phyloP scores from a whole-genome alignment of 2,888 invertebrate species.

The Pheosia gnoma region DNA sequence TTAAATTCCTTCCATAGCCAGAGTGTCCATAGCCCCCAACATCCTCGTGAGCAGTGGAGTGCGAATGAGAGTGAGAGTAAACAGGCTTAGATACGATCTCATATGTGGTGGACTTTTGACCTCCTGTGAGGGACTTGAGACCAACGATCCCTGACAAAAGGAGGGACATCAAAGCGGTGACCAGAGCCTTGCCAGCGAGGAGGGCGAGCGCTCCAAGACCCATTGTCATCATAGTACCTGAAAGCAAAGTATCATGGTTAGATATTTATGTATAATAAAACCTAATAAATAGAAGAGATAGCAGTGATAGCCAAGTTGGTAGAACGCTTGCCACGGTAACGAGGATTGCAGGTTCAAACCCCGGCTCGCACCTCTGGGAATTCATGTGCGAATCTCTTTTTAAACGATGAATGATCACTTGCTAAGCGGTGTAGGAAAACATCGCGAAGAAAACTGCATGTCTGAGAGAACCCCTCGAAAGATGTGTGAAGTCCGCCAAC shows the following conservation, averaged over 20 bases:
- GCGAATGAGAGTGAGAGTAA: constrained; percentile 86
- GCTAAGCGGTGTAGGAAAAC: too few relatives aligned
- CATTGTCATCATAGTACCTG: constrained; percentile 89
- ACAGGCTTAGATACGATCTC: constrained; percentile 93
- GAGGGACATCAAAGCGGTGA: constrained; percentile 92
- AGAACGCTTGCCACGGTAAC: too few relatives aligned
- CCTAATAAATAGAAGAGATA: too few relatives aligned
- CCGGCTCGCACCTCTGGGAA: too few relatives aligned
- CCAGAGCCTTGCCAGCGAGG: constrained; percentile 92
- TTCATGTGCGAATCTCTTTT: too few relatives aligned
- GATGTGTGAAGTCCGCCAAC: too few relatives aligned
- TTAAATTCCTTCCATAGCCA: constrained; percentile 78
- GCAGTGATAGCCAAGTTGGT: too few relatives aligned
- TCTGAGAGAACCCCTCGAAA: too few relatives aligned
- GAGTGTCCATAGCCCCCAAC: constrained; percentile 82
- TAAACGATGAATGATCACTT: too few relatives aligned
- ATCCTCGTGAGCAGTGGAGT: constrained; percentile 85
- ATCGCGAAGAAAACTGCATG: too few relatives aligned
- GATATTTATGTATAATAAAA: too few relatives aligned
- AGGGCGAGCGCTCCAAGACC: constrained; percentile 90
- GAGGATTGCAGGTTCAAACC: too few relatives aligned
- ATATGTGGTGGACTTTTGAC: constrained; percentile 90
- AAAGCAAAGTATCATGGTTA: constrained; percentile 8
- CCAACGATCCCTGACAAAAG: constrained; percentile 91
- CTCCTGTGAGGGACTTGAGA: constrained; percentile 88